Evolutionary conservation across 30 jellyfish, hydroid and myxozoan genomes (phyloP), one percentile per base, ranked within the genome.

Genomic region (Mastigias papua): DNA sequence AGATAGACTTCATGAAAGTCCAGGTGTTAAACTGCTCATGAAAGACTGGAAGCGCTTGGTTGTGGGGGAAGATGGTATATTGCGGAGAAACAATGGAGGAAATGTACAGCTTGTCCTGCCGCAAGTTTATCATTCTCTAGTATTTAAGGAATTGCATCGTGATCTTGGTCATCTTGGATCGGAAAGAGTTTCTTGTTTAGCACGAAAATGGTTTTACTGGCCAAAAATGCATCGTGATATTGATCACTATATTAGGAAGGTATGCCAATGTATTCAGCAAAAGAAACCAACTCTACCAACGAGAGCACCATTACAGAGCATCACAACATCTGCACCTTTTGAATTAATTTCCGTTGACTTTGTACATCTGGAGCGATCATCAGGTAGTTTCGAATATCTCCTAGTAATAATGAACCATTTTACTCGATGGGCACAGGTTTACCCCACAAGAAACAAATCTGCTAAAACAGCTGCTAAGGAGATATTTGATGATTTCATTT

Each of bases 401-500:
- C 82, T 85, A 49, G 82, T 72, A 49, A 81, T 60, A 9, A 37
- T 74, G 34, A 70, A 71, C 37, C 82, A 73, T 30, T 85, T 71
- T 49, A 73, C 94, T 7, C 60, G 89, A 65, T 85, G n/a, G 71
- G 88, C 94, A 42, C 54, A 82, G 72, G 95, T 83, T 34, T 83
- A 83, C n/a, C 69, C 95, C 28, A 86, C 90, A n/a, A 58, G 63
- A 48, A 86, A 73, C 51, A 86, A 86, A 34, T 50, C 89, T 31
- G 89, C 89, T 25, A 63, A 32, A 25, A 58, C 95, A 6, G 89
- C 95, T 33, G 84, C 95, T 20, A 33, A 50, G 51, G 19, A 72
- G 26, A 21, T 86, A 48, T 86, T 11, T 27, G 35, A 69, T 23
- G 89, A 86, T 35, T 86, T 86, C 60, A 54, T 76, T 34, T 28